Evolutionary conservation across 2,888 invertebrate genomes (phyloP), one percentile per base, ranked within the genome.

Genomic region (Spodoptera littoralis): DNA sequence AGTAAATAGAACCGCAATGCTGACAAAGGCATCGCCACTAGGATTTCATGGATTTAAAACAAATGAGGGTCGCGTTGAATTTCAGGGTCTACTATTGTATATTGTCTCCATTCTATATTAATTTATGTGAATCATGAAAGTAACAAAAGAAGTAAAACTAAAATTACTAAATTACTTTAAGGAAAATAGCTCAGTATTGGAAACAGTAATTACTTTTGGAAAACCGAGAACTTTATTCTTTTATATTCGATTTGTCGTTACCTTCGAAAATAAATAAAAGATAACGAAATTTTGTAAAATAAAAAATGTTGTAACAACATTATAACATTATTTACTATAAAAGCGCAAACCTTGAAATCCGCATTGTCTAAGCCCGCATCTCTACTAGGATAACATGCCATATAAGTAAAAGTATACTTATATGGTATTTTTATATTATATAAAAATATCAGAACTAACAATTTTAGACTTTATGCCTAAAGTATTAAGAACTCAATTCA

Each of bases 381-480:
- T n/a, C 30, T 65, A 70, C 60, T 51, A 70, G 60, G 57, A 47
- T 30, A 44, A 41, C 69, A 70, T 50, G 59, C 24, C 11, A 24
- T 27, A 42, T 2, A 45, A 18, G 42, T 24, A 41, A 9, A 36
- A 36, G 30, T n/a, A 13, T 42, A 12, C 27, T 5, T 2, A 27
- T 3, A 5, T 27, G 27, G 2, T 18, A 18, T 27, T 27, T 27
- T 3, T 27, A 27, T 27, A 27, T 27, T 4, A 27, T 18, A 18
- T 18, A 18, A 27, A 27, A 27, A 27, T 27, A 3, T 27, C 27
- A 27, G 27, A 46, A 36, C n/a, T 30, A 8, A 1, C 0, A 36
- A n/a, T n/a, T 51, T 41, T 42, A 48, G 13, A 24, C 56, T 48
- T 49, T 49, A 43, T 12, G 8, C 11, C 0, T 13, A 18, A 43